These are phyloP conservation scores for Dufourea novaeangliae DNA, from an alignment of 1,140 invertebrate genomes.

Conservation along the genomic window DNA sequence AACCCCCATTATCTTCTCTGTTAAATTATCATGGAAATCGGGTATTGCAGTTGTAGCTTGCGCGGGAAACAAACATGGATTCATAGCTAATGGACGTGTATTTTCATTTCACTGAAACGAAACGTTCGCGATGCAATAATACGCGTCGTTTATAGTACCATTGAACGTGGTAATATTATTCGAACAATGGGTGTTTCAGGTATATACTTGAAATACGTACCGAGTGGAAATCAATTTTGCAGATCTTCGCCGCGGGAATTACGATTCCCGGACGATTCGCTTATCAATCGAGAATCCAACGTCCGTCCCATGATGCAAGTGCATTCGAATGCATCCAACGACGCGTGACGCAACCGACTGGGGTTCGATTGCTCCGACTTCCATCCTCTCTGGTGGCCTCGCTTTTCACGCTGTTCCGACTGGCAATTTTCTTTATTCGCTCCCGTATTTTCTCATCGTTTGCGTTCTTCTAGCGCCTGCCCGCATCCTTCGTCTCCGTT, in stretches of 20 bases:
- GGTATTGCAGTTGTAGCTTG: no score
- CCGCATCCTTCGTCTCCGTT: not conserved
- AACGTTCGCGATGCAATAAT: no score
- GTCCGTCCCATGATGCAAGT: not conserved
- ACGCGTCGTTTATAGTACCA: no score
- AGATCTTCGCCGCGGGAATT: not conserved
- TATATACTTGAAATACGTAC: no score
- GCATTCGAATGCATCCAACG: not conserved
- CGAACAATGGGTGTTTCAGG: no score
- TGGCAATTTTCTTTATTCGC: not conserved
- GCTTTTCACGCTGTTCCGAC: not conserved
- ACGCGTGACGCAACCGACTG: not conserved
- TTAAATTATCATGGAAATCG: no score
- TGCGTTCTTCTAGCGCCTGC: not conserved
- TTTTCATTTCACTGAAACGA: no score
- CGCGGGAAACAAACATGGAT: no score
- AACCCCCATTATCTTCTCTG: no score
- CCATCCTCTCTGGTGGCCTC: not conserved
- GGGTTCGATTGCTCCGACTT: not conserved
- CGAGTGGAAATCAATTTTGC: no score
- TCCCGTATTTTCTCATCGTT: not conserved
- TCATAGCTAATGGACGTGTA: no score
- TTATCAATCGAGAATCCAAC: not conserved
- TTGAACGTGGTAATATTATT: no score
- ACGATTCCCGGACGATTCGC: not conserved